Evolutionary conservation across 2,888 invertebrate species (phyloP).

Genomic region (Ligdia adustata): DNA sequence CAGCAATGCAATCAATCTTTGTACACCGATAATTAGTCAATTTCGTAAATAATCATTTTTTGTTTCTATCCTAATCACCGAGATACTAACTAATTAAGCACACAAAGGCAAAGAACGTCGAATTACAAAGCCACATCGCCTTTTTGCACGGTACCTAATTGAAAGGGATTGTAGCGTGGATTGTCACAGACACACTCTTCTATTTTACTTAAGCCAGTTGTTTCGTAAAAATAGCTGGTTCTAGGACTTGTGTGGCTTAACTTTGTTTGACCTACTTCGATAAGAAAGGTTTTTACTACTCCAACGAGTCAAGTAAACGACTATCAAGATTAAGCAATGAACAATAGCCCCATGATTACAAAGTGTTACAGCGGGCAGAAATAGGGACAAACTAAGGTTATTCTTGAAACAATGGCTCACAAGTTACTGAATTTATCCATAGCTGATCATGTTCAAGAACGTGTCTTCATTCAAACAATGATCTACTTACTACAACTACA

Average conservation of each 20-base stretch:
- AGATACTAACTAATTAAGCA: not conserved
- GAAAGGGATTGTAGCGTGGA: not conserved
- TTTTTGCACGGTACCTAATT: not conserved
- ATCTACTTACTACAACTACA: too few species aligned
- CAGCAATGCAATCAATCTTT: constrained; percentile 16
- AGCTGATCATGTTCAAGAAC: too few species aligned
- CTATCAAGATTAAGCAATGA: constrained; percentile 23
- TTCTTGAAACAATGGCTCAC: constrained; percentile 2
- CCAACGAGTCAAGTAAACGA: constrained; percentile 15
- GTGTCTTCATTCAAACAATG: too few species aligned
- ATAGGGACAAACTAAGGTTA: constrained; percentile 3
- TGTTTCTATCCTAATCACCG: not conserved
- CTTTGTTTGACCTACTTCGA: constrained; percentile 17
- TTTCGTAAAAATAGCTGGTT: not conserved
- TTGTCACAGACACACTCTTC: not conserved
- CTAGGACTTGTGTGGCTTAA: not conserved
- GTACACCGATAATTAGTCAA: not conserved
- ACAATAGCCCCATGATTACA: constrained; percentile 20
- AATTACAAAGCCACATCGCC: not conserved
- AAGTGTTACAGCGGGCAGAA: constrained; percentile 10
- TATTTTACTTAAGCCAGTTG: not conserved
- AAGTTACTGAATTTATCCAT: not conserved
- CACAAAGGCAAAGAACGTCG: not conserved
- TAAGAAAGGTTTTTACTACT: constrained; percentile 14
- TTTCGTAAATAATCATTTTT: not conserved